phyloP scores from a whole-genome alignment of 2,797 vertebrate species.

The Megalops cyprinoides region DNA sequence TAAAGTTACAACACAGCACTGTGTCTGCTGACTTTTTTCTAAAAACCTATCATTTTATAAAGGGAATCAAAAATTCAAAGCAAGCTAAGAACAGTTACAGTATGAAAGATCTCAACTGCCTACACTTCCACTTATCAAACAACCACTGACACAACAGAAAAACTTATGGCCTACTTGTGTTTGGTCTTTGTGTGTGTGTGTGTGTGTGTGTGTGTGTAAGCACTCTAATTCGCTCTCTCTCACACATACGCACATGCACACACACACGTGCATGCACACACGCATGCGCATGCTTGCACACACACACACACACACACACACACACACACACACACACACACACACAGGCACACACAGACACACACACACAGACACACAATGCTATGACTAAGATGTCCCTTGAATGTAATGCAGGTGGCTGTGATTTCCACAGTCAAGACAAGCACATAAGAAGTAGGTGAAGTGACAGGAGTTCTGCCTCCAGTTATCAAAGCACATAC shows the following conservation, averaged over 20 bases:
- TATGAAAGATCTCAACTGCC: neutral
- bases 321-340: neutral
- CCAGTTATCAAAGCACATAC: neutral
- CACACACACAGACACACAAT: neutral
- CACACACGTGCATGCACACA: constrained; percentile 32
- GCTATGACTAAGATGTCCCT: neutral
- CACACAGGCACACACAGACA: neutral
- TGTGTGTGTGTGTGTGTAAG: neutral
- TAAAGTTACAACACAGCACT: neutral
- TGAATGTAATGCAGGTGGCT: neutral
- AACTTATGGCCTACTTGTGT: neutral
- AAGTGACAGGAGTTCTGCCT: no score
- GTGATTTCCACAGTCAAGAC: neutral
- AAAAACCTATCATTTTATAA: neutral
- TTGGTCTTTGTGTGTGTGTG: neutral
- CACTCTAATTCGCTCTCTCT: neutral
- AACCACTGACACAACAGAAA: constrained; percentile 21
- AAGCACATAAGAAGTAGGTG: no score
- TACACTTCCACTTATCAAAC: constrained; percentile 39
- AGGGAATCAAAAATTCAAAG: neutral
- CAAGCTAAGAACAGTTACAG: neutral
- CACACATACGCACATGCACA: constrained; percentile 41
- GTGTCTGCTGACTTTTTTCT: neutral
- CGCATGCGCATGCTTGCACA: neutral
- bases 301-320: neutral